Conservation (phyloP, 2,113 vertebrate species). For the Zootoca vivipara region DNA sequence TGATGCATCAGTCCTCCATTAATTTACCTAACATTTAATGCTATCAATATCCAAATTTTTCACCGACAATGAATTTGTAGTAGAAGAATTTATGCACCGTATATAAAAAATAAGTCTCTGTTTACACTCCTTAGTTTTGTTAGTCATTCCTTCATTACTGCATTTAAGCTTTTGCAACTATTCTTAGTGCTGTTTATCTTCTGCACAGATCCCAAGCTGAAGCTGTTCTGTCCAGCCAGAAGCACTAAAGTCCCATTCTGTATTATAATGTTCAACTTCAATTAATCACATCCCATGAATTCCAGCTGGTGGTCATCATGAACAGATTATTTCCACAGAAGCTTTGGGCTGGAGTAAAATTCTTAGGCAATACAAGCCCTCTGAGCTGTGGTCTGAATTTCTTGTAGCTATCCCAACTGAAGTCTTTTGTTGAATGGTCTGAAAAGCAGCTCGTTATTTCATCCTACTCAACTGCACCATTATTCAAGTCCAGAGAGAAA, state of each 20-base stretch:
- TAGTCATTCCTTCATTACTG: background rate
- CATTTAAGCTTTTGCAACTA: background rate
- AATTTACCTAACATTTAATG: background rate
- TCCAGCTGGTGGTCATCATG: slow-evolving; percentile 61
- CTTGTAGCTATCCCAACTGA: slow-evolving; percentile 65
- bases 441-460: slow-evolving; percentile 66
- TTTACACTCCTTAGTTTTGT: background rate
- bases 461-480: slow-evolving; percentile 59
- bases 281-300: slow-evolving; percentile 54
- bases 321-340: slow-evolving; percentile 64
- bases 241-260: slow-evolving; percentile 69
- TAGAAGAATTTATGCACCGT: background rate
- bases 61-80: background rate
- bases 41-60: background rate
- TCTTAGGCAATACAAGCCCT: slow-evolving; percentile 50
- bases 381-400: slow-evolving; percentile 53
- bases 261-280: slow-evolving; percentile 54
- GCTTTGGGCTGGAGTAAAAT: slow-evolving; percentile 9
- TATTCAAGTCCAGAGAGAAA: slow-evolving; percentile 58
- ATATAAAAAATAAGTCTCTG: background rate
- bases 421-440: slow-evolving; percentile 60
- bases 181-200: slow-evolving; percentile 15
- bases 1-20: background rate
- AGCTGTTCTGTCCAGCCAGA: slow-evolving; percentile 39
- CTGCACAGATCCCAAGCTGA: slow-evolving; percentile 5